phyloP scores from a whole-genome alignment of 1,140 invertebrate genomes.

The Euwallacea similis region DNA sequence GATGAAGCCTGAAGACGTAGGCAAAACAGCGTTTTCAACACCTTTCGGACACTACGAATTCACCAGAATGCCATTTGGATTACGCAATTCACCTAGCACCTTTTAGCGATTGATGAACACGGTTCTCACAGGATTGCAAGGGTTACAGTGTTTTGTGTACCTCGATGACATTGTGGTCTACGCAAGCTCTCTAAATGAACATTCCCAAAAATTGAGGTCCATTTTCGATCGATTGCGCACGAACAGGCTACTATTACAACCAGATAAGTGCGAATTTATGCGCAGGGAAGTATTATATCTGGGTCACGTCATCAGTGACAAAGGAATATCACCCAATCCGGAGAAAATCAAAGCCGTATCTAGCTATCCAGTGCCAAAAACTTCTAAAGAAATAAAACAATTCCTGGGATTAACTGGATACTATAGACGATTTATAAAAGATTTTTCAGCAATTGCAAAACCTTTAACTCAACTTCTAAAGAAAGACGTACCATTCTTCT shows the following conservation, averaged over 20 bases:
- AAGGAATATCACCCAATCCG: slow-evolving; percentile 54
- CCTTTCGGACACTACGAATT: slow-evolving; percentile 48
- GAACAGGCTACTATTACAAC: slow-evolving; percentile 31
- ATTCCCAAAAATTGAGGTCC: slow-evolving; percentile 27
- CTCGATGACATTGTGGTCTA: slow-evolving; percentile 55
- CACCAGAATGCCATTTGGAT: slow-evolving; percentile 50
- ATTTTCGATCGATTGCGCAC: slow-evolving; percentile 27
- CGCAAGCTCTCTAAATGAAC: slow-evolving; percentile 45
- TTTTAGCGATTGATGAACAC: slow-evolving; percentile 52
- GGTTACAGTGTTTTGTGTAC: slow-evolving; percentile 47
- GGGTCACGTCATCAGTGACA: slow-evolving; percentile 47
- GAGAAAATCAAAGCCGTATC: slow-evolving; percentile 51
- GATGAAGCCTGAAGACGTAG: slow-evolving; percentile 48
- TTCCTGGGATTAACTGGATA: slow-evolving; percentile 54
- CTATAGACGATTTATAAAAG: slow-evolving; percentile 38
- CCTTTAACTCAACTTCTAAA: slow-evolving; percentile 37
- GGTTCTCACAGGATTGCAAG: slow-evolving; percentile 49
- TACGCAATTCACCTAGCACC: slow-evolving; percentile 48
- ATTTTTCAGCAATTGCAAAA: slow-evolving; percentile 37
- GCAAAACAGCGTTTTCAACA: slow-evolving; percentile 57
- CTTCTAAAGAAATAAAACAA: slow-evolving; percentile 44
- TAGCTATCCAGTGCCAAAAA: slow-evolving; percentile 52
- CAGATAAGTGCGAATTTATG: slow-evolving; percentile 54
- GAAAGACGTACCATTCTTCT: slow-evolving; percentile 32
- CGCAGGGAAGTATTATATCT: slow-evolving; percentile 47